These are phyloP conservation scores for Heliconius erato DNA, from an alignment of 2,888 invertebrate species.

Conservation along the genomic window DNA sequence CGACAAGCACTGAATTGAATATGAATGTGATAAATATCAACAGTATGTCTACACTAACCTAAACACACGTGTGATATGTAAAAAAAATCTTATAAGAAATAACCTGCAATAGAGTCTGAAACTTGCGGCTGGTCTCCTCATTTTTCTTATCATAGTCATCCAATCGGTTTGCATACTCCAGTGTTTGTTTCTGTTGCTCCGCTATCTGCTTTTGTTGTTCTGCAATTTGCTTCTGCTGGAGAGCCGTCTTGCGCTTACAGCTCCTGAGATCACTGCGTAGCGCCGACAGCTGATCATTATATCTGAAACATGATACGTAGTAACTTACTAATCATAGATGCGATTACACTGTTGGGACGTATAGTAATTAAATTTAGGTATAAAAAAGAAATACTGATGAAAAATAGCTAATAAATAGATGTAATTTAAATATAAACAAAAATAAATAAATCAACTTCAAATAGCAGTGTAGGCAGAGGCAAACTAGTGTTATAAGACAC, in stretches of 20 bases:
- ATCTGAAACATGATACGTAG: conserved; percentile 78
- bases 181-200: conserved; percentile 90
- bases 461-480: too few species aligned
- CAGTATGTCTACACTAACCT: neutral
- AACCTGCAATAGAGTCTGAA: conserved; percentile 94
- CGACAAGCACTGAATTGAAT: neutral
- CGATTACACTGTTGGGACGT: neutral
- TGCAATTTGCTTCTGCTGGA: conserved; percentile 93
- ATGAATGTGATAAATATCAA: neutral
- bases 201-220: conserved; percentile 91
- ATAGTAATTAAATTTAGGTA: neutral
- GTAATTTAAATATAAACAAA: neutral
- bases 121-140: conserved; percentile 95
- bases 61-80: neutral
- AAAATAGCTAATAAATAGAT: too few species aligned
- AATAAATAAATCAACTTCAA: too few species aligned
- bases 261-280: conserved; percentile 91
- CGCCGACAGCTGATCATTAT: conserved; percentile 92
- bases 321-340: neutral
- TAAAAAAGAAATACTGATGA: too few species aligned
- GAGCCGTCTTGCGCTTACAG: conserved; percentile 93
- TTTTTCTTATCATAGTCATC: conserved; percentile 96
- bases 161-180: conserved; percentile 93
- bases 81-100: conserved; percentile 23
- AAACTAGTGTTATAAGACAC: too few species aligned